Conservation (phyloP, 2,797 vertebrate genomes). For the Linurgus olivaceus region DNA sequence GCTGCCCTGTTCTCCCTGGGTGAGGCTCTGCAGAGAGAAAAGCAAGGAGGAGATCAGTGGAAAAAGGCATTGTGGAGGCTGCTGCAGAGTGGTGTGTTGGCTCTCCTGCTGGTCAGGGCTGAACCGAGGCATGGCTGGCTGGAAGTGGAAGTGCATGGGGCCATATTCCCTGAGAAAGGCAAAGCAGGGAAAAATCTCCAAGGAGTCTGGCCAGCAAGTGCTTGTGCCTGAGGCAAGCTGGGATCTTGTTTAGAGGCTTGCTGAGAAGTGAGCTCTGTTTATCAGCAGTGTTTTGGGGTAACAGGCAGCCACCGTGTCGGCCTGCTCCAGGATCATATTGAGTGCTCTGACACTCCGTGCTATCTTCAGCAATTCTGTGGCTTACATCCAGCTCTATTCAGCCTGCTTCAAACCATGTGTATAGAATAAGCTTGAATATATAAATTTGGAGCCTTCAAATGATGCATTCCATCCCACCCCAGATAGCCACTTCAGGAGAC, state of each 20-base stretch:
- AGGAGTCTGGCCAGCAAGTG: background rate
- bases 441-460: background rate
- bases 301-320: rapidly evolving
- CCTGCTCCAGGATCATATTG: background rate
- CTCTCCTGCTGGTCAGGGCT: background rate
- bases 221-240: background rate
- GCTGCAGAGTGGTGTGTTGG: rapidly evolving
- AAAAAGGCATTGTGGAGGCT: background rate
- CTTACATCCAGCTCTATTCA: background rate
- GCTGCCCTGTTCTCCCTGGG: background rate
- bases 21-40: background rate
- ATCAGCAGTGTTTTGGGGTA: background rate
- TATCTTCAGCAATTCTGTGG: background rate
- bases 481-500: background rate
- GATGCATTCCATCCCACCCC: background rate
- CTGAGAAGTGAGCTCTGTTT: background rate
- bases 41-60: background rate
- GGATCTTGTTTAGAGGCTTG: background rate
- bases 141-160: rapidly evolving
- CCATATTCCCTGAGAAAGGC: background rate
- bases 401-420: background rate
- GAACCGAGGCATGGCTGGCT: rapidly evolving
- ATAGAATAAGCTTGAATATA: background rate
- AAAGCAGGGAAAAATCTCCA: background rate
- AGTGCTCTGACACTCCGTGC: background rate